Evolutionary conservation across 92 coral and sea anemone genomes (phyloP), one percentile per base, ranked within the genome.

Genomic region (Muricea muricata): DNA sequence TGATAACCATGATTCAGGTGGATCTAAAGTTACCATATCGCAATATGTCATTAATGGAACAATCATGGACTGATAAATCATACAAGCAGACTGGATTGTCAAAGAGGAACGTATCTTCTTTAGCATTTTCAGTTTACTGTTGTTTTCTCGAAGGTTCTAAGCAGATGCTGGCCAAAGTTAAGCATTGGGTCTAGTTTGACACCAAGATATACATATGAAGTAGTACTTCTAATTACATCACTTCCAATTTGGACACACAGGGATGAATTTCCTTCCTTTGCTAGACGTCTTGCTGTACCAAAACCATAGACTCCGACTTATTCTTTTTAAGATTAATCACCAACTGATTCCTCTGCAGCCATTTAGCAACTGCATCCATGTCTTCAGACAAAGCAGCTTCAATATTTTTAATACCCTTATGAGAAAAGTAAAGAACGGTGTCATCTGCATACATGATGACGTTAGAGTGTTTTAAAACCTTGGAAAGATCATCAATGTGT

Each of bases 371-470:
- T 31, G 41, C 40, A 39, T 31, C 73, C 73, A 66, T 25, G 32
- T 66, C 73, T n/a, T n/a, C n/a, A n/a, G n/a, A n/a, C n/a, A n/a
- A n/a, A n/a, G n/a, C n/a, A n/a, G n/a, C n/a, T n/a, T n/a, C n/a
- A n/a, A n/a, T n/a, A n/a, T n/a, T n/a, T n/a, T n/a, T n/a, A n/a
- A n/a, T n/a, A n/a, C n/a, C 72, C 72, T 13, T 28, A 65, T 25
- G 13, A 65, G 72, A 65, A 15, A 65, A 13, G 28, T 65, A 65
- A 23, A 65, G 11, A 34, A 65, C 33, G 28, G 77, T 61, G 76
- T 81, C 65, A 81, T 81, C 78, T 29, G 39, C 78, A 37, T 65
- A 80, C 77, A 81, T 81, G 55, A 80, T 65, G 41, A 81, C 46
- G 40, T 37, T 81, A 75, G 85, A 61, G 33, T 65, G 33, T 12